Base-by-base conservation (phyloP, 1,140 invertebrate species). In the Saxidomus purpurata region DNA sequence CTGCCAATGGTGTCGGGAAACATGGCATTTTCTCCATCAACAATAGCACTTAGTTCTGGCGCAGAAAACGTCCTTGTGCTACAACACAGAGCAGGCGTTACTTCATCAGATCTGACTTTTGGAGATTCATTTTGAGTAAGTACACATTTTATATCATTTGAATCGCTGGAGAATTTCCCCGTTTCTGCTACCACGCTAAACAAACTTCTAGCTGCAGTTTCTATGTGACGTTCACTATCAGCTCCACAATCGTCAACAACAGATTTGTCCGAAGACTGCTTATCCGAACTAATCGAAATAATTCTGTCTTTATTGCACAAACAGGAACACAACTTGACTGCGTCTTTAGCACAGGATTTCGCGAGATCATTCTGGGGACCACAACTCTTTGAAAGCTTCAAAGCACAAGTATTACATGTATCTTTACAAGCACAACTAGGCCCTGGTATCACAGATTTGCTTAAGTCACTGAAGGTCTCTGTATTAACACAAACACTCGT, bases 21-120 rank as follows among this genome's bases (percentile, higher is more conserved):
- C 93, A 94, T 92, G 22, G 93, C 93, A 90, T 94, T 93, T 67
- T 93, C 93, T 52, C 91, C 93, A 55, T 92, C 90, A 9, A 85
- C 89, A 31, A 91, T 87, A 4, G 89, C 85, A 91, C 91, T 90
- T 22, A 91, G 59, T 79, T 90, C 89, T 15, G 59, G 82, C 1
- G 19, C 59, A 47, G 76, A 88, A 38, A 81, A 69, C 22, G 76
- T n/a, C 31, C 34, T 52, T 34, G 74, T 13, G 52, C 61, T 67
- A 25, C 15, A 36, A 49, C 43, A 17, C 22, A 55, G 17, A 17
- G 49, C 1, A 52, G 76, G 36, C 31, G 31, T 31, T 1, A 79
- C 76, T 55, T 55, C 76, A 55, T 79, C 76, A 31, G 76, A 52
- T 34, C 76, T 59, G 15, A 15, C 49, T 4, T 28, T 52, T 36